Evolutionary conservation across 2,797 vertebrate genomes (phyloP), one percentile per base, ranked within the genome.

Genomic region (Aplochiton taeniatus): DNA sequence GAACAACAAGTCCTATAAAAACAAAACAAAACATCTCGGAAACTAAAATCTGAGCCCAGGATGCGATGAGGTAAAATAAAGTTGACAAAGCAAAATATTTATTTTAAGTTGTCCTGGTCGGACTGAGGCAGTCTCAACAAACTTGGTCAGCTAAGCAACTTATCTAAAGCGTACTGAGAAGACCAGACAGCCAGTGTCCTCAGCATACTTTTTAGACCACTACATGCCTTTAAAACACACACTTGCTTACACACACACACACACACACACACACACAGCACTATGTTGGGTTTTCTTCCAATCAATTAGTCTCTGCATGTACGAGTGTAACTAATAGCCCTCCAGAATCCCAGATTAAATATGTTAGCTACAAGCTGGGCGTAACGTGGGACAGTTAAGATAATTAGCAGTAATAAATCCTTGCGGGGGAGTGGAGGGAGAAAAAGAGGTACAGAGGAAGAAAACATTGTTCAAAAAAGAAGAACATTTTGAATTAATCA

Each of bases 381-480:
- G 86, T 82, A 79, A 82, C 75, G 79, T 76, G 11, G 45, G 75
- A 77, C 79, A 77, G 85, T 87, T 87, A 77, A 86, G 85, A 89
- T 90, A 88, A 90, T 90, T 87, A 89, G 84, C 80, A 84, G 74
- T 78, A 84, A 88, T 87, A 88, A 85, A 87, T 85, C 78, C 66
- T 74, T 80, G 53, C 19, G 63, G 41, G 9, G 16, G 50, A 50
- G 50, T 41, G 17, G n/a, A 44, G 14, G 18, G 43, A 11, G 9
- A 17, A 11, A 16, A 8, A 9, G 63, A 59, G 73, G 68, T 74
- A 45, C 17, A 8, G 51, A 48, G 57, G 8, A 47, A 13, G 45
- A 4, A 9, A 8, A 42, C 6, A 43, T n/a, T 42, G 48, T n/a
- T n/a, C n/a, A n/a, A n/a, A n/a, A 41, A 8, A 18, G 43, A n/a